Percentiles rank a stretch among this genome's conserved stretches.
Evolutionary conservation across 1,140 invertebrate species (phyloP).

Genomic region (Lasaia peninsularis): DNA sequence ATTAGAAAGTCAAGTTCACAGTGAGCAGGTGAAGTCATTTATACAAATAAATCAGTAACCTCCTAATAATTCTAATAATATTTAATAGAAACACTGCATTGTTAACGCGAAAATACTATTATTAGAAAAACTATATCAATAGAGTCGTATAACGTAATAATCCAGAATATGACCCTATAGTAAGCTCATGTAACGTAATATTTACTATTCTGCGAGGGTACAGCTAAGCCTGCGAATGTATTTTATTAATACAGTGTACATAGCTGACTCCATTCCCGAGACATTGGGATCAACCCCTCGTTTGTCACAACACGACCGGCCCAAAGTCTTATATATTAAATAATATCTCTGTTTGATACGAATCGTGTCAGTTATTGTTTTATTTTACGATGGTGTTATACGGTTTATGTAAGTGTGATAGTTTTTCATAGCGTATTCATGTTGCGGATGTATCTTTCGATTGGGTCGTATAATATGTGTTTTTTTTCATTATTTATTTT

Average conservation of each 20-base stretch:
- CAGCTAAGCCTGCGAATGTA: slow-evolving; percentile 36
- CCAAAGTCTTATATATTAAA: slow-evolving; percentile 32
- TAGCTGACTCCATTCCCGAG: slow-evolving; percentile 40
- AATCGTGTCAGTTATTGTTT: slow-evolving; percentile 20
- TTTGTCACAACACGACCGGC: slow-evolving; percentile 54
- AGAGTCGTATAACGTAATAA: no score
- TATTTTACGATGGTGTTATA: slow-evolving; percentile 1
- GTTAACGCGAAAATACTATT: no score
- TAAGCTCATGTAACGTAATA: not conserved
- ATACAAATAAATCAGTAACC: no score
- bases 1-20: no score
- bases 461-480: no score
- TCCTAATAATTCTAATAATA: no score
- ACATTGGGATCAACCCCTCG: slow-evolving; percentile 46
- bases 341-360: slow-evolving; percentile 44
- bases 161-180: not conserved
- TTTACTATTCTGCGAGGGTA: slow-evolving; percentile 23
- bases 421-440: no score
- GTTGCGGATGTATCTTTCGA: no score
- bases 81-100: no score
- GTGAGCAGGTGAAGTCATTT: no score
- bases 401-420: not conserved
- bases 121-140: no score
- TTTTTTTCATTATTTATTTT: no score
- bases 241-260: slow-evolving; percentile 55